Percentiles rank a stretch among this genome's conserved stretches.
These are phyloP conservation scores for Wasmannia auropunctata DNA, from an alignment of 1,140 invertebrate species.

Conservation along the genomic window DNA sequence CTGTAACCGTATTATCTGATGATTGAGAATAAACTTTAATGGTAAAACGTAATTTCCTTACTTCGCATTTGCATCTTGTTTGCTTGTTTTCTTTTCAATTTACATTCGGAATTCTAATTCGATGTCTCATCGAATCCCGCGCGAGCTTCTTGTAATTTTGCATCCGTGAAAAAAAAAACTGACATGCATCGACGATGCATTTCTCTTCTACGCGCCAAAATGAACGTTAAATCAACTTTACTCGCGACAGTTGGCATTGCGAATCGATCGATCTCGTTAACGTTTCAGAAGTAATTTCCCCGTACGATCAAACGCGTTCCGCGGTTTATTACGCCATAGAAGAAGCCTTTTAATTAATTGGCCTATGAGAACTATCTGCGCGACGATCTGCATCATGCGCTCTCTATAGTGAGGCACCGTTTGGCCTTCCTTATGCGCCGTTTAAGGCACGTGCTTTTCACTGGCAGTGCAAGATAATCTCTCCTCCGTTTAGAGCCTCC, in stretches of 20 bases:
- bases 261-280: neutral
- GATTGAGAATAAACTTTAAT: constrained; percentile 28
- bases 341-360: constrained; percentile 55
- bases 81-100: neutral
- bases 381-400: constrained; percentile 54
- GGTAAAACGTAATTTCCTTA: constrained; percentile 9
- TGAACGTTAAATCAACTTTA: constrained; percentile 15
- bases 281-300: neutral
- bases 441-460: constrained; percentile 64
- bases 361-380: constrained; percentile 49
- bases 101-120: neutral
- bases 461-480: constrained; percentile 58
- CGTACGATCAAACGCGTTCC: constrained; percentile 7
- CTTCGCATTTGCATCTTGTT: constrained; percentile 37
- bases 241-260: neutral
- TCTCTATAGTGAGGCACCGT: constrained; percentile 21
- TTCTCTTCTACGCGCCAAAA: neutral
- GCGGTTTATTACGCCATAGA: constrained; percentile 45
- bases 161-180: neutral
- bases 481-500: constrained; percentile 33
- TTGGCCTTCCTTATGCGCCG: constrained; percentile 29
- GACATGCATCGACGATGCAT: neutral
- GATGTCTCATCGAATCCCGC: neutral
- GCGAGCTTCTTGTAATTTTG: neutral
- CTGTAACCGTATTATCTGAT: neutral